Evolutionary conservation across 2,113 vertebrate genomes (phyloP), one percentile per base, ranked within the genome.

Genomic region (Eulacestoma nigropectus): DNA sequence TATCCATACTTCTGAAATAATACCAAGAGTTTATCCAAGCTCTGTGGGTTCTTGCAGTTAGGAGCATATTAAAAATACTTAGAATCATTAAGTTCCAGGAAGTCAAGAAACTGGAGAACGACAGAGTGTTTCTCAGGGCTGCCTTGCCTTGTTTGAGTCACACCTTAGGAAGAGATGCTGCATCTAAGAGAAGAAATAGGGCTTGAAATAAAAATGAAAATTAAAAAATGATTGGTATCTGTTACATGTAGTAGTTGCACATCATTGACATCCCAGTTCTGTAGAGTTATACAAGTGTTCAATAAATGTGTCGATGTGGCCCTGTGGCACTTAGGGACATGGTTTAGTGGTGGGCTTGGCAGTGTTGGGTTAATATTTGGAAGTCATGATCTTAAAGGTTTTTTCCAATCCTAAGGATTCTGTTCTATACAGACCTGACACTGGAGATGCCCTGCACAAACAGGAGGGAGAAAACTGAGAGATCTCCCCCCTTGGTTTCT

Each of bases 191-290:
- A 33, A 81, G 39, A 42, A 55, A 42, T 29, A 89, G 26, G 27
- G 8, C 4, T 22, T 17, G 26, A 63, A 74, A 63, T 27, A 42
- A 26, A 13, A 35, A 27, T 22, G 16, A 52, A 72, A 19, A 33
- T 26, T 17, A 0, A 8, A 29, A n/a, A 35, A 16, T 5, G 0
- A 10, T 39, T 42, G 23, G 4, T 27, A 29, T 46, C 9, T 89
- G 10, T 41, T 83, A 41, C n/a, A 33, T 2, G 3, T 8, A 26
- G 59, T 11, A 16, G 65, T 77, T 76, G 29, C 33, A 49, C 39
- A 17, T 20, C 39, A 22, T 30, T 78, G 42, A 42, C 30, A 42
- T 19, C 19, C 25, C 44, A 32, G 49, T 46, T 89, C 41, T 74
- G 30, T 20, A 37, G 53, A 53, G 20, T 42, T 81, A 27, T 4